Evolutionary conservation across 1,140 invertebrate genomes (phyloP), one percentile per base, ranked within the genome.

Genomic region (Anagrus nilaparvatae): DNA sequence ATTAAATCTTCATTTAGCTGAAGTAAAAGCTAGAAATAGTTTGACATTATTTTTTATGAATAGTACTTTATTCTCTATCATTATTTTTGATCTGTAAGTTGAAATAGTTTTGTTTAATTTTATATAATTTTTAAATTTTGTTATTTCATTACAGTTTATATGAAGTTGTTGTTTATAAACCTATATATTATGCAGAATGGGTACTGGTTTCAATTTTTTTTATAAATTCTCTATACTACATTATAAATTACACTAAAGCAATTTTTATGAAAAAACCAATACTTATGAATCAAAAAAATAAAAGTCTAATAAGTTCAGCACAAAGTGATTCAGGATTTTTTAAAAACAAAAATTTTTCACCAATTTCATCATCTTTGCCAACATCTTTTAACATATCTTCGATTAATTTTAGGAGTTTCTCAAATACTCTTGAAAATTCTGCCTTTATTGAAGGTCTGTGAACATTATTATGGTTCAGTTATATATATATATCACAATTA

Each of bases 41-140:
- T 55, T 63, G 12, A 63, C 53, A 10, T 60, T 60, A 51, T 63
- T 64, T 41, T 54, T 56, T 4, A 40, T 63, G n/a, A 64, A 64
- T 18, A 51, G 49, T 18, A 38, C 47, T 7, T 36, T 64, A 9
- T 44, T 64, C 13, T 45, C 51, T 14, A 41, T 64, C 32, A 38
- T 61, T 3, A 18, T 61, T 0, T 57, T 59, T 41, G 61, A 64
- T 36, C 56, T 64, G 61, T 63, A 49, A 51, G 52, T 13, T 29
- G 27, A 3, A 38, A 10, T 31, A 42, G 4, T 10, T 4, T 5
- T 46, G 27, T 37, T 27, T 14, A 27, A 27, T 24, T 18, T 10
- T 33, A 40, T 4, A 19, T 17, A 19, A 50, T 39, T 29, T 4
- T 7, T n/a, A 46, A 8, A 13, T 37, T n/a, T 21, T 34, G 17